A percentile compares a stretch with the other conserved stretches of the same genome.
These are phyloP conservation scores for Mimas tiliae DNA, from an alignment of 2,888 invertebrate species.

Conservation along the genomic window DNA sequence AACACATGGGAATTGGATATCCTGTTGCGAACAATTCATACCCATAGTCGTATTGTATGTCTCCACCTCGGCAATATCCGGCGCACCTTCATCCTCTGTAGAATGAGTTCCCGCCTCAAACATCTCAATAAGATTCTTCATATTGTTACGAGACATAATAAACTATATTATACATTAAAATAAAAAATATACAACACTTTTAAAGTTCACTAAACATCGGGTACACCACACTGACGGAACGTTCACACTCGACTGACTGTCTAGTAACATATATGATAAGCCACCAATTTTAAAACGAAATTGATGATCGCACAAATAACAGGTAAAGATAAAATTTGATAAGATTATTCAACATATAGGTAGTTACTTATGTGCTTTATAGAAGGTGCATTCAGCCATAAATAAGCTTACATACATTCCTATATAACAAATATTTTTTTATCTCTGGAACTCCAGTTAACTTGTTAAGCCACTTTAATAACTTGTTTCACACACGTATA, in stretches of 20 bases:
- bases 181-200: slow-evolving; percentile 21
- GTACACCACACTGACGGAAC: slow-evolving; percentile 42
- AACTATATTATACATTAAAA: slow-evolving; percentile 51
- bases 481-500: slow-evolving; percentile 3
- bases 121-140: slow-evolving; percentile 70
- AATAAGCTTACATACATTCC: too few relatives aligned
- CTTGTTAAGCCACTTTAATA: slow-evolving; percentile 6
- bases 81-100: slow-evolving; percentile 49
- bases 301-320: slow-evolving; percentile 48
- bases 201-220: slow-evolving; percentile 23
- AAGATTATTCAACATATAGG: slow-evolving; percentile 4
- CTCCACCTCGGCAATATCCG: slow-evolving; percentile 50
- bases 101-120: slow-evolving; percentile 62
- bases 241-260: slow-evolving; percentile 60
- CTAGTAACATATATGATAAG: slow-evolving; percentile 61
- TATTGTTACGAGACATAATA: slow-evolving; percentile 51
- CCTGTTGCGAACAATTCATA: slow-evolving; percentile 33
- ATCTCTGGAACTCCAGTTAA: slow-evolving; percentile 4
- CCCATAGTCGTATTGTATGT: slow-evolving; percentile 50
- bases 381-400: too few relatives aligned
- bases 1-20: neutral
- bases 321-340: slow-evolving; percentile 42
- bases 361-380: too few relatives aligned
- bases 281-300: slow-evolving; percentile 45
- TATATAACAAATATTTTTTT: neutral